Conservation (phyloP, 2,888 invertebrate species). For the Stenoptilia bipunctidactyla region DNA sequence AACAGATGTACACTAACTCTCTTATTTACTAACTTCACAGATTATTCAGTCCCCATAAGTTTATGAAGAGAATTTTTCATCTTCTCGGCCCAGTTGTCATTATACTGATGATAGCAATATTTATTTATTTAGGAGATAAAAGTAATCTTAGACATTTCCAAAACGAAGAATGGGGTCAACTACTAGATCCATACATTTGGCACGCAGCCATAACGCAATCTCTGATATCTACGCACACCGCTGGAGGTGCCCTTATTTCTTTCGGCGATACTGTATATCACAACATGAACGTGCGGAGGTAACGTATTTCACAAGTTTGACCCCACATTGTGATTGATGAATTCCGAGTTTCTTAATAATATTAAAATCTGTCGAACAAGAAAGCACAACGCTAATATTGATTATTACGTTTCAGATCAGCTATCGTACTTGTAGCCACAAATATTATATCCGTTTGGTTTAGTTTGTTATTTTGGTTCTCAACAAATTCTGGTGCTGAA, state of each 20-base stretch:
- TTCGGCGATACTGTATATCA: constrained; percentile 44
- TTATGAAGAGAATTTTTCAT: constrained; percentile 45
- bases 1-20: too few species aligned
- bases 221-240: constrained; percentile 38
- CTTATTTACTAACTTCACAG: constrained; percentile 22
- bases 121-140: constrained; percentile 27
- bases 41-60: constrained; percentile 44
- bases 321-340: too few species aligned
- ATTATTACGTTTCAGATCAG: constrained; percentile 37
- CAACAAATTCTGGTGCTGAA: constrained; percentile 20
- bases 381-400: too few species aligned
- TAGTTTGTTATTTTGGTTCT: constrained; percentile 35
- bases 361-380: too few species aligned
- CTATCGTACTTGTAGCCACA: constrained; percentile 24
- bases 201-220: constrained; percentile 39
- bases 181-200: constrained; percentile 38
- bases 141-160: constrained; percentile 16
- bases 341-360: too few species aligned
- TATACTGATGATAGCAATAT: constrained; percentile 23
- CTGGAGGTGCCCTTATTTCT: constrained; percentile 45
- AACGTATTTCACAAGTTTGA: too few species aligned
- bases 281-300: constrained; percentile 41
- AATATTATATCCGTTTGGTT: neutral
- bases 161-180: constrained; percentile 27
- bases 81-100: constrained; percentile 29